Percentiles rank a stretch among this genome's conserved stretches.
phyloP scores from a whole-genome alignment of 2,888 invertebrate genomes.

The Acrocyrtus sp. region DNA sequence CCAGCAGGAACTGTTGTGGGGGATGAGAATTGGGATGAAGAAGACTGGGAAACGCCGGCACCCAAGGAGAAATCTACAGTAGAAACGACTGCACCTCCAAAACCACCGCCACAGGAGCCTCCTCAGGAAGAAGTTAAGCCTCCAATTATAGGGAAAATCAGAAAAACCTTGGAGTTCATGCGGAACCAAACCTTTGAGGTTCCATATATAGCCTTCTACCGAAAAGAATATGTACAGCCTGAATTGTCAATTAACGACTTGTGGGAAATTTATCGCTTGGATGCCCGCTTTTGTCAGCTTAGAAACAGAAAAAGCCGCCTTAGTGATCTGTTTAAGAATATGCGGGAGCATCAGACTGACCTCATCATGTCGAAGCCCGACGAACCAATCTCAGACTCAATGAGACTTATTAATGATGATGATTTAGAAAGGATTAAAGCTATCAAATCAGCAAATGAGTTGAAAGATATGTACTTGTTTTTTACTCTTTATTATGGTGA shows the following conservation, averaged over 20 bases:
- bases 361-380: constrained; percentile 84
- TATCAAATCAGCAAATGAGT: constrained; percentile 88
- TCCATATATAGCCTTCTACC: constrained; percentile 98
- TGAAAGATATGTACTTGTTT: constrained; percentile 92
- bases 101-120: constrained; percentile 24
- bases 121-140: constrained; percentile 65
- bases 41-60: constrained; percentile 51
- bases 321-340: constrained; percentile 84
- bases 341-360: constrained; percentile 90
- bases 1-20: constrained; percentile 36
- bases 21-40: too few species aligned
- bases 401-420: constrained; percentile 84
- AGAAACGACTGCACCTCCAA: background rate
- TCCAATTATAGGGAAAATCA: constrained; percentile 82
- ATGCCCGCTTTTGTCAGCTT: constrained; percentile 95
- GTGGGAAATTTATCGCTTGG: constrained; percentile 97
- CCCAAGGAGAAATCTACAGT: constrained; percentile 18
- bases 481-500: constrained; percentile 92
- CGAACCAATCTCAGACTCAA: constrained; percentile 83
- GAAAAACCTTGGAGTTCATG: constrained; percentile 95
- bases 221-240: constrained; percentile 96
- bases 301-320: constrained; percentile 85
- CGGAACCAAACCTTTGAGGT: constrained; percentile 95
- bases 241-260: constrained; percentile 94
- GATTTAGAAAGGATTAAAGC: constrained; percentile 79